phyloP scores from a whole-genome alignment of 2,113 vertebrate species.

The Pungitius pungitius region DNA sequence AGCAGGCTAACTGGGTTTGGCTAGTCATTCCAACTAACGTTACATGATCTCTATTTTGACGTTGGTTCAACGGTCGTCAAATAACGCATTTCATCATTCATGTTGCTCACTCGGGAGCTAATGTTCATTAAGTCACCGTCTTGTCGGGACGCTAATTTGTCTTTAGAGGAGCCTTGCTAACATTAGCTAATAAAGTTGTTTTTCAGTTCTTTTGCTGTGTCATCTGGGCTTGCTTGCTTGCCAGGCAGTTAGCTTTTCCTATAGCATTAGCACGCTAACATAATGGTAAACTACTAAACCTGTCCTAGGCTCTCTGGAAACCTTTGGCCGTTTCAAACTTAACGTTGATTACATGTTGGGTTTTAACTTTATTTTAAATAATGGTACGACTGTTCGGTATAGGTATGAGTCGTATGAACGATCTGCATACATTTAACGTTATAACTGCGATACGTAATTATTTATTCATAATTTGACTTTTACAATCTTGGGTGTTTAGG shows the following conservation, averaged over 20 bases:
- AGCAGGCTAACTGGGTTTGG: constrained; percentile 45
- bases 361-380: background rate
- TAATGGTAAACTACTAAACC: constrained; percentile 47
- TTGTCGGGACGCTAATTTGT: background rate
- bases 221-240: constrained; percentile 74
- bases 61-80: constrained; percentile 14
- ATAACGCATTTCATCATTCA: background rate
- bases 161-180: background rate
- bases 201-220: constrained; percentile 84
- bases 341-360: accelerated
- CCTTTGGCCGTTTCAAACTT: background rate
- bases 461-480: background rate
- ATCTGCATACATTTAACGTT: background rate
- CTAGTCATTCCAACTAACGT: constrained; percentile 30
- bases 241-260: constrained; percentile 50
- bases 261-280: constrained; percentile 64
- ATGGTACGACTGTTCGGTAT: background rate
- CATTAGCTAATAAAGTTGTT: constrained; percentile 57
- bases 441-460: background rate
- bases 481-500: background rate
- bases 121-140: background rate
- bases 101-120: background rate
- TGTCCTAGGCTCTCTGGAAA: constrained; percentile 29
- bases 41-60: background rate
- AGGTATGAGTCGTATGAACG: background rate